Evolutionary conservation across 2,113 vertebrate species (phyloP).

Genomic region (Aegithalos caudatus): DNA sequence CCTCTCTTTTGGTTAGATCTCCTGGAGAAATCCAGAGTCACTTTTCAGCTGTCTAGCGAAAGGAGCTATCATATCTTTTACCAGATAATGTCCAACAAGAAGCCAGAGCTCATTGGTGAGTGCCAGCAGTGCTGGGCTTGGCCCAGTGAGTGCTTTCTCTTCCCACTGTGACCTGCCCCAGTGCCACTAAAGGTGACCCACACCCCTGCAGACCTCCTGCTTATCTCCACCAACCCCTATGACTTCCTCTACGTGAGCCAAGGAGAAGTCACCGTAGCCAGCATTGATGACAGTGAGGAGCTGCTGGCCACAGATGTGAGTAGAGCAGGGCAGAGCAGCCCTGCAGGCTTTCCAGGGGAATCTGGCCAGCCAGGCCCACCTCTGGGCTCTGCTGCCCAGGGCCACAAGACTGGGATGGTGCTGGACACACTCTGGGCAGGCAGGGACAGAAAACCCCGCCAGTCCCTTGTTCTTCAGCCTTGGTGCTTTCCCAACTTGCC

Average conservation of each 20-base stretch:
- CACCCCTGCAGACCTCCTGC: slow-evolving; percentile 74
- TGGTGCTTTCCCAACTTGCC: neutral
- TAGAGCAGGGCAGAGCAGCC: neutral
- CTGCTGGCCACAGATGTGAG: slow-evolving; percentile 77
- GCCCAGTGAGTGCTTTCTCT: neutral
- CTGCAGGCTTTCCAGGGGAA: rapidly evolving
- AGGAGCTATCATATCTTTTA: slow-evolving; percentile 87
- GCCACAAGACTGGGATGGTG: rapidly evolving
- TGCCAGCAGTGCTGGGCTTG: neutral
- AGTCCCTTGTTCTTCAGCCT: neutral
- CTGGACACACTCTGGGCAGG: rapidly evolving
- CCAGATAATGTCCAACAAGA: slow-evolving; percentile 75
- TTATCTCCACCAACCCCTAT: slow-evolving; percentile 85
- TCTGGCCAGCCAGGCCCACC: neutral
- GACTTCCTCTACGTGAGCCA: slow-evolving; percentile 78
- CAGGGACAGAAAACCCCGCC: neutral
- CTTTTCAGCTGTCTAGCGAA: slow-evolving; percentile 82
- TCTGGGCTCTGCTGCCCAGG: neutral
- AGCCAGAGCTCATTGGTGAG: slow-evolving; percentile 80
- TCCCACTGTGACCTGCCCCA: neutral
- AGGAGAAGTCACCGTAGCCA: slow-evolving; percentile 79
- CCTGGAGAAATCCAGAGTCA: slow-evolving; percentile 85
- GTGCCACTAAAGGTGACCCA: neutral
- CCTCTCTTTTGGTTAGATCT: slow-evolving; percentile 72
- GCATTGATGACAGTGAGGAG: slow-evolving; percentile 76